Evolutionary conservation across 2,797 vertebrate genomes (phyloP).

Genomic region (Botia almorhae): DNA sequence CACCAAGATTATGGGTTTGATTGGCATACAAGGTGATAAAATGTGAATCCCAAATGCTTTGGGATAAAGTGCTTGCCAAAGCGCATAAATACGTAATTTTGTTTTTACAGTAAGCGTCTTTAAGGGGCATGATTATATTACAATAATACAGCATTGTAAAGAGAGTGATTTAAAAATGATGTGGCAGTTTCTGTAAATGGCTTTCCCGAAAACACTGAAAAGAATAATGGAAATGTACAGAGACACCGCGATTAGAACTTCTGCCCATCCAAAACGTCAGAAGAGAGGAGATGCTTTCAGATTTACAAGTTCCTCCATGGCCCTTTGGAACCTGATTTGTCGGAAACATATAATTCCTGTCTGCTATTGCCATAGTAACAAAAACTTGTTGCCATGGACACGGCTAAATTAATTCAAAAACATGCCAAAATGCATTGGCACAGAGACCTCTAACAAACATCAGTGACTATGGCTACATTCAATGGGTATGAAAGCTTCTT

Average conservation of each 20-base stretch:
- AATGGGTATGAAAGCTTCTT: slow-evolving; percentile 58
- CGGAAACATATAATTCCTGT: slow-evolving; percentile 59
- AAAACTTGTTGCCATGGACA: slow-evolving; percentile 64
- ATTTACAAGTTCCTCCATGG: slow-evolving; percentile 38
- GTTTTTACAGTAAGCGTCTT: no score
- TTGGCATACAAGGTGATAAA: no score
- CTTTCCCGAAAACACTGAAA: not conserved
- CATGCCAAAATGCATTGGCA: slow-evolving; percentile 63
- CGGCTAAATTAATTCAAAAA: slow-evolving; percentile 62
- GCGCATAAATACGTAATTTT: no score
- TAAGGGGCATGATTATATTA: no score
- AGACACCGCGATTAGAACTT: not conserved
- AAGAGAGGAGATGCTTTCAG: slow-evolving; percentile 11
- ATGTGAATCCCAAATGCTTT: no score
- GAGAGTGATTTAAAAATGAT: no score
- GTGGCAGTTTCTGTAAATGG: not conserved
- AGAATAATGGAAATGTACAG: not conserved
- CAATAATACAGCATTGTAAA: no score
- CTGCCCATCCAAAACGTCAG: slow-evolving; percentile 25
- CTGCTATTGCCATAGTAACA: slow-evolving; percentile 63
- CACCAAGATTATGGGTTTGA: no score
- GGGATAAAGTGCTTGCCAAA: not conserved
- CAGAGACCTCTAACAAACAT: slow-evolving; percentile 59
- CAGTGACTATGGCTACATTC: slow-evolving; percentile 37
- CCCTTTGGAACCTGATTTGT: slow-evolving; percentile 50